These are phyloP conservation scores for Conger conger DNA, from an alignment of 2,113 vertebrate species.

Conservation along the genomic window DNA sequence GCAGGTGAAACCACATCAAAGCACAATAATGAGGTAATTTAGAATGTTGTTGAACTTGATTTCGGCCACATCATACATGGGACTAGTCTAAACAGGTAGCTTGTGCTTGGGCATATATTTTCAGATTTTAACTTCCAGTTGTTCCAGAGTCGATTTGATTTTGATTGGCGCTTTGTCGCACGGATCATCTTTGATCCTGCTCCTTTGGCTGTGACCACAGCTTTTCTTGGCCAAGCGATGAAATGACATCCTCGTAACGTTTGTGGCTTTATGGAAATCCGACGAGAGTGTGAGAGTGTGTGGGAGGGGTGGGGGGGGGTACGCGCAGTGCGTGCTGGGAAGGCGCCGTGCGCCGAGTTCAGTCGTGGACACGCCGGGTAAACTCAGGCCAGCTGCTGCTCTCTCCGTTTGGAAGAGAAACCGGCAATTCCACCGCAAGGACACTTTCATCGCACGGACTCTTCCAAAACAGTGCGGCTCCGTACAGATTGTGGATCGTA, in stretches of 20 bases:
- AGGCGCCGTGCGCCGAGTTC: background rate
- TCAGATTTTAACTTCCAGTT: no score
- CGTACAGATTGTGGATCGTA: background rate
- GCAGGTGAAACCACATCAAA: background rate
- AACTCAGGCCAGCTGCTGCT: background rate
- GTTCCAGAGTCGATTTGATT: no score
- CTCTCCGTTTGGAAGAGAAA: background rate
- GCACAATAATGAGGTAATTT: background rate
- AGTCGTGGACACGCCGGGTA: background rate
- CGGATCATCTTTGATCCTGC: no score
- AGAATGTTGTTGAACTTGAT: background rate
- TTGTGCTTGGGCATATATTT: no score
- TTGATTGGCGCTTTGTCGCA: no score
- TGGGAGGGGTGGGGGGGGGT: background rate
- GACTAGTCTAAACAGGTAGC: background rate
- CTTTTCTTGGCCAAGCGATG: background rate
- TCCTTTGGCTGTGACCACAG: background rate
- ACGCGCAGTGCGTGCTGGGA: background rate
- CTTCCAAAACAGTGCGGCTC: conserved; percentile 11
- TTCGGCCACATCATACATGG: background rate
- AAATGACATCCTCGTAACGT: no score
- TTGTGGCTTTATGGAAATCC: background rate
- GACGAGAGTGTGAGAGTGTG: background rate
- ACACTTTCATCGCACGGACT: background rate
- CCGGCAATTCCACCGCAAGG: background rate